Evolutionary conservation across 1,140 invertebrate species (phyloP), one percentile per base, ranked within the genome.

Genomic region (Proales similis): DNA sequence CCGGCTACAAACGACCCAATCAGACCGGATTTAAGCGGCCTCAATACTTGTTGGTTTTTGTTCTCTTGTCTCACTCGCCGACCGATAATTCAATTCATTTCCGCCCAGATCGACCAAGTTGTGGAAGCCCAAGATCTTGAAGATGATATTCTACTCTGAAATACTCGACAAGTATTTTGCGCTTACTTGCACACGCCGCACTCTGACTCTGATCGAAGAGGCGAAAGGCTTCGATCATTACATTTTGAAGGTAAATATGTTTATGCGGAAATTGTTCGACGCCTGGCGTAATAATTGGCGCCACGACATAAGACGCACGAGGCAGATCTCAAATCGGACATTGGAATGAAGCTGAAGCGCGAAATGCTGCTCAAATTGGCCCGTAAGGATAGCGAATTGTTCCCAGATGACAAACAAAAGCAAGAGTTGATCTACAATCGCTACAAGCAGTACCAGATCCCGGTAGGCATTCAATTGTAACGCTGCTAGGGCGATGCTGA

Each of bases 171-270:
- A 85, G 67, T 82, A 90, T 70, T 82, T 95, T 67, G 81, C 81
- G 17, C 79, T 90, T 0, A 66, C 66, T 14, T 82, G 93, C 0
- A 98, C 94, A 12, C 74, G 83, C 43, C 77, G 89, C 66, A 83
- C 89, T 2, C 74, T 92, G 24, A 75, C 81, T 67, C 78, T 91
- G 46, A 91, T 98, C 64, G 85, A 94, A 78, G 81, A 90, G 63
- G 79, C 86, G 69, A 86, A 86, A 80, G 93, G 94, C 22, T 87
- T 99, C 68, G 94, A 99, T 79, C 82, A 86, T 74, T 98, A 98
- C 78, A 78, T 97, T 66, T 78, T 96, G 3, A 85, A 90, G 79
- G 85, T 45, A 45, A 45, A 9, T 45, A 5, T 9, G 5, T 45
- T 45, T 45, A 45, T 6, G 19, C 7, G 14, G 26, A 9, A 45